A percentile compares a stretch with the other conserved stretches of the same genome.
phyloP scores from a whole-genome alignment of 2,113 vertebrate species.

The Pseudopipra pipra region DNA sequence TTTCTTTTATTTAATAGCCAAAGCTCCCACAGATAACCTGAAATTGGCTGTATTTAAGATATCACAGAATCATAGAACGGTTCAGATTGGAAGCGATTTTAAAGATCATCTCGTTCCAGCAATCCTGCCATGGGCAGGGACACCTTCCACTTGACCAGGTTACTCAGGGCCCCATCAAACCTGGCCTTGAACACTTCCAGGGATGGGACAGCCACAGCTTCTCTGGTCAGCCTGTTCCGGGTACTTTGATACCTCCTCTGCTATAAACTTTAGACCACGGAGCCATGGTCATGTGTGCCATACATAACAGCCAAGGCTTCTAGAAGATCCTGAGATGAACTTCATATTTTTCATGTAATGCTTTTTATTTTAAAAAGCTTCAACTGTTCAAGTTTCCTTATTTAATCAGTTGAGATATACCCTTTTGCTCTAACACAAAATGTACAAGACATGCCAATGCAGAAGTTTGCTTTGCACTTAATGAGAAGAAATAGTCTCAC shows the following conservation, averaged over 20 bases:
- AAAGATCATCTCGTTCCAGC: fast-evolving
- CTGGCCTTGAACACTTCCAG: background rate
- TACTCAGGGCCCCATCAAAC: background rate
- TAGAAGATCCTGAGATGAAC: background rate
- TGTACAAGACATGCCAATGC: background rate
- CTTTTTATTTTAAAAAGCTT: background rate
- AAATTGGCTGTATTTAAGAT: fast-evolving
- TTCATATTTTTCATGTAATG: background rate
- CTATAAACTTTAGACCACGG: background rate
- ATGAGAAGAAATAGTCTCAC: background rate
- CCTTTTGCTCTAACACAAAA: background rate
- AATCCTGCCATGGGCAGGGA: no score
- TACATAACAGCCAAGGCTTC: background rate
- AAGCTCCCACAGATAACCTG: background rate
- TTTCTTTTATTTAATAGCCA: background rate
- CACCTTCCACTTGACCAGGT: background rate
- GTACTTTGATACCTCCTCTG: background rate
- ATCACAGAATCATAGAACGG: background rate
- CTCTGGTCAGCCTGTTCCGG: background rate
- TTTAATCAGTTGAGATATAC: background rate
- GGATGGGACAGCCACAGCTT: background rate
- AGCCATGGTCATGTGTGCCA: background rate
- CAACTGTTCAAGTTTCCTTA: background rate
- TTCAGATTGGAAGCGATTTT: background rate
- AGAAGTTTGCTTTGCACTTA: background rate